Base-by-base conservation (phyloP, 2,888 invertebrate genomes). In the Chrysina gloriosa region DNA sequence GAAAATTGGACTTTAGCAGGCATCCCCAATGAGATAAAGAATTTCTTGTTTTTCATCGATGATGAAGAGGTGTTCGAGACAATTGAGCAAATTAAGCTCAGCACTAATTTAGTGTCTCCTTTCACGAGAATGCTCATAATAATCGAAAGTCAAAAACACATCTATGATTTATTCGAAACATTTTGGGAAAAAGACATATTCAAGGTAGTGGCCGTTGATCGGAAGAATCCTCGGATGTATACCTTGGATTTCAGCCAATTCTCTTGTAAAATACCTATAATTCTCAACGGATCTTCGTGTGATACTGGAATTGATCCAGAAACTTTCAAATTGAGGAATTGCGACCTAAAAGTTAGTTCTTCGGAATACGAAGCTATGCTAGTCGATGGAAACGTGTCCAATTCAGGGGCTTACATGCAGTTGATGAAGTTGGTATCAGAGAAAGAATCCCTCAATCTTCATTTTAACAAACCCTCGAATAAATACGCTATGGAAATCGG, bases 351-450 rank as follows among this genome's bases (percentile, higher is more conserved):
- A 45, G 34, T 63, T 6, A 31, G 39, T 42, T 25, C 29, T 19
- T 42, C 63, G 5, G 14, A 16, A 21, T 52, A 45, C 6, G 63
- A 52, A 39, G 63, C 68, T 9, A 42, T 68, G 19, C n/a, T 63
- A 16, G 23, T 64, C 5, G 54, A 68, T 23, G 16, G 25, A n/a
- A 63, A 63, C n/a, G 68, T 42, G 14, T 34, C 47, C 0, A 66
- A 66, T 34, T 56, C 58, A 21, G 68, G 68, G 0, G 52, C 34
- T 6, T 36, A 11, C 11, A 21, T 45, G 16, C 39, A 52, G 25
- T n/a, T 68, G 3, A 4, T 68, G 2, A 42, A 36, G 1, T 21
- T 63, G 29, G 45, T 68, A 36, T 50, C 63, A 7, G 63, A 68
- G 23, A 63, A 63, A 29, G 68, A 68, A 11, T 6, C 54, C 14